phyloP scores from a whole-genome alignment of 2,888 invertebrate species.

The Lymantria dispar region DNA sequence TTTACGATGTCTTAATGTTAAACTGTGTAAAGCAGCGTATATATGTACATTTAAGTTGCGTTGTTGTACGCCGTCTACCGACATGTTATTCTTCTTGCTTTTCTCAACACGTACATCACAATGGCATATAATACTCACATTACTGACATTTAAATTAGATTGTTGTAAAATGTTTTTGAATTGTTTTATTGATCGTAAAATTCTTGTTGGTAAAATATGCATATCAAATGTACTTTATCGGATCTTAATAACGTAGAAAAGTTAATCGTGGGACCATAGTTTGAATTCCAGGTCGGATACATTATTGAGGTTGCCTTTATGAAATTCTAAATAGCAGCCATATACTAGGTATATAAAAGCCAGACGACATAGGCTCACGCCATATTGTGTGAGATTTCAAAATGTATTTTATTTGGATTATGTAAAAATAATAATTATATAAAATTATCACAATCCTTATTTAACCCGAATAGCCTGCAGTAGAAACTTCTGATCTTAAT shows the following conservation, averaged over 20 bases:
- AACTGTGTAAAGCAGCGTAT: constrained; percentile 27
- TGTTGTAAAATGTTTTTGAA: constrained; percentile 24
- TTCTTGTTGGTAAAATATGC: neutral
- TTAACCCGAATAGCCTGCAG: constrained; percentile 4
- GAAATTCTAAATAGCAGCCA: too few species aligned
- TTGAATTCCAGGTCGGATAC: too few species aligned
- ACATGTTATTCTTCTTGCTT: constrained; percentile 16
- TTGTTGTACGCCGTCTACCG: constrained; percentile 8
- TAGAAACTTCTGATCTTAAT: constrained; percentile 32
- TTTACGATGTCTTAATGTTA: constrained; percentile 32
- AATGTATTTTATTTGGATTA: neutral
- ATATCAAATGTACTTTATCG: too few species aligned
- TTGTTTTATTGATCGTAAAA: constrained; percentile 28
- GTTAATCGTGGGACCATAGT: too few species aligned
- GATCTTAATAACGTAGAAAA: too few species aligned
- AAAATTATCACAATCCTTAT: neutral
- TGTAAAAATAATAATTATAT: neutral
- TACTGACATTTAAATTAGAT: too few species aligned
- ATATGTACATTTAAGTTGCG: constrained; percentile 18
- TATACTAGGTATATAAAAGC: too few species aligned
- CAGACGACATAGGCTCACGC: too few species aligned
- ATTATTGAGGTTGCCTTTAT: too few species aligned
- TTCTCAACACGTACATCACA: constrained; percentile 28
- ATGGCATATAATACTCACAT: constrained; percentile 19
- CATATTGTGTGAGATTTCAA: too few species aligned